Percentiles rank a stretch among this genome's conserved stretches.
These are phyloP conservation scores for Drosophila busckii DNA, from an alignment of 1,140 invertebrate genomes.

Conservation along the genomic window DNA sequence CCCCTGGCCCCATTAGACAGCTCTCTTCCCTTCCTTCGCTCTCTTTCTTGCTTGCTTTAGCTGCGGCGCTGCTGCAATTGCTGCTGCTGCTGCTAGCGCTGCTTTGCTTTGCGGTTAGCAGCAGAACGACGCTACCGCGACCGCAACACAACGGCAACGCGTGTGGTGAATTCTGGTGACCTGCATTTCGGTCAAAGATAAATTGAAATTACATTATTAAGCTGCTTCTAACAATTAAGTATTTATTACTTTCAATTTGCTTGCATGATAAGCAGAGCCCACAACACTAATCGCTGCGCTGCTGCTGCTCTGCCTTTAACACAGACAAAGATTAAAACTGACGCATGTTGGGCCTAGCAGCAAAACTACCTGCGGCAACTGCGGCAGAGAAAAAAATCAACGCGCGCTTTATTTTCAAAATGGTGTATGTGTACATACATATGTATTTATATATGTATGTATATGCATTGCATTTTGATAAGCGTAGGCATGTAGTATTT, in stretches of 20 bases:
- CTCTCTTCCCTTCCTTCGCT: neutral
- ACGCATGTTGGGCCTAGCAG: constrained; percentile 27
- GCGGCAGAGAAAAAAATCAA: constrained; percentile 45
- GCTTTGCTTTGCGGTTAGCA: neutral
- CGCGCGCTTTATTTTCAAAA: constrained; percentile 43
- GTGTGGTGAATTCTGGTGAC: too few species aligned
- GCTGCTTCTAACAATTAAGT: constrained; percentile 62
- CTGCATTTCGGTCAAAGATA: constrained; percentile 43
- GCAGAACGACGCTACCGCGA: too few species aligned
- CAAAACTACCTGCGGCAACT: constrained; percentile 33
- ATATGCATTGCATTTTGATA: neutral
- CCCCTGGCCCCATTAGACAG: constrained; percentile 22
- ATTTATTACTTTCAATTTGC: constrained; percentile 72
- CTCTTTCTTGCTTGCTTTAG: neutral
- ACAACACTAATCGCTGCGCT: too few species aligned
- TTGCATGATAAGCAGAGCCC: constrained; percentile 48
- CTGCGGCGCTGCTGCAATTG: too few species aligned
- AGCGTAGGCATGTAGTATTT: too few species aligned
- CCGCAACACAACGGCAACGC: too few species aligned
- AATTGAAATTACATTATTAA: constrained; percentile 69
- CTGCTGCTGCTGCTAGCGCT: too few species aligned
- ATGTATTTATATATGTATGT: neutral
- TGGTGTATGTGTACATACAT: constrained; percentile 23
- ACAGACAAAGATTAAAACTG: constrained; percentile 4
- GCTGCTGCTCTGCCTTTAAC: too few species aligned